A percentile compares a stretch with the other conserved stretches of the same genome.
These are phyloP conservation scores for Phymatocera aterrima DNA, from an alignment of 2,888 invertebrate species.

Conservation along the genomic window DNA sequence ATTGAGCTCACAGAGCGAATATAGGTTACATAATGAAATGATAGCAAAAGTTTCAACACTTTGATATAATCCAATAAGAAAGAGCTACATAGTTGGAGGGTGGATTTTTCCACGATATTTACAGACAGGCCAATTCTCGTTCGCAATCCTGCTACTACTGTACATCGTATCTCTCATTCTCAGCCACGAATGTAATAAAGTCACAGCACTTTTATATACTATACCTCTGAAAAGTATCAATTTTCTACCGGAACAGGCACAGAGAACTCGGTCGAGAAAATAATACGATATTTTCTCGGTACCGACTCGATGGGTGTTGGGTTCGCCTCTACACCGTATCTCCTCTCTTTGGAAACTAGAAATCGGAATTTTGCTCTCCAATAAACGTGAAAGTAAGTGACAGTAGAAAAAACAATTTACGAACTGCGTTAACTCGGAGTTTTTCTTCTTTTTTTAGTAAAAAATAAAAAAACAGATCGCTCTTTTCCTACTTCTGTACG, in stretches of 20 bases:
- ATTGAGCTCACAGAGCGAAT: too few relatives aligned
- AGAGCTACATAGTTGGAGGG: background rate
- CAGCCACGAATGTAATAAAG: conserved; percentile 1
- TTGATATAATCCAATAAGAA: too few relatives aligned
- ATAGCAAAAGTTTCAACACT: too few relatives aligned
- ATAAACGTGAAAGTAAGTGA: background rate
- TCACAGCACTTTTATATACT: background rate
- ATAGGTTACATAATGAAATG: too few relatives aligned
- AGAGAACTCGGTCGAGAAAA: background rate
- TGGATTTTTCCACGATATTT: too few relatives aligned
- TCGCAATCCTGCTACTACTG: background rate
- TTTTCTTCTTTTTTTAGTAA: background rate
- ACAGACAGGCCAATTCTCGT: background rate
- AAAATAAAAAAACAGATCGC: background rate
- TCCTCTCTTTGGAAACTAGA: background rate
- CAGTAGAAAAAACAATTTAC: background rate
- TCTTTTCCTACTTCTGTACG: too few relatives aligned
- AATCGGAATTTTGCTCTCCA: background rate
- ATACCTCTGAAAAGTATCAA: conserved; percentile 16
- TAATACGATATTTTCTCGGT: background rate
- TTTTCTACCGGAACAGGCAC: conserved; percentile 3
- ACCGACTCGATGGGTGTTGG: background rate
- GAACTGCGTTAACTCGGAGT: background rate
- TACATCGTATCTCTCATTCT: conserved; percentile 6
- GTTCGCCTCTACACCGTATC: background rate